Evolutionary conservation across 1,140 invertebrate genomes (phyloP).

Genomic region (Spodoptera litura): DNA sequence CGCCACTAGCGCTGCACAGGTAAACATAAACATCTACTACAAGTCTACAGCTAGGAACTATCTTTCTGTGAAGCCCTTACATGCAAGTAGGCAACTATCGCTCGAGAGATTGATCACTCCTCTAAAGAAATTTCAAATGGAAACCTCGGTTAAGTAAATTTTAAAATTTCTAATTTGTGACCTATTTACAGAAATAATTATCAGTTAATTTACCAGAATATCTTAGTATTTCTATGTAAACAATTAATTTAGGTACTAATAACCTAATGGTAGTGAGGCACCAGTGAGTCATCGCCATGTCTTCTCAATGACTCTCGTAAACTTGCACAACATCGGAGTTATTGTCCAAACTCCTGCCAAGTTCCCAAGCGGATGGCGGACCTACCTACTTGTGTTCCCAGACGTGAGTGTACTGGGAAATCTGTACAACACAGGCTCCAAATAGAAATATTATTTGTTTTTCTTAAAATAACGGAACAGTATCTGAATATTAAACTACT

Average conservation of each 20-base stretch:
- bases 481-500: neutral
- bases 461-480: neutral
- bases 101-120: no score
- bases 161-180: no score
- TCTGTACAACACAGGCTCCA: neutral
- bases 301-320: constrained; percentile 8
- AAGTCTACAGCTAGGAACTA: no score
- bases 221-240: no score
- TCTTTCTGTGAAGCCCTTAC: no score
- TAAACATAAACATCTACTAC: neutral
- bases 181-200: no score
- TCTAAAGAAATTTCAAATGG: no score
- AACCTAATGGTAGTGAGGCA: neutral
- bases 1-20: constrained; percentile 47
- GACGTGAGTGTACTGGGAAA: neutral
- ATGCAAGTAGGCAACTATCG: no score
- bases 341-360: constrained; percentile 8
- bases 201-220: no score
- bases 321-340: neutral
- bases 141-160: no score
- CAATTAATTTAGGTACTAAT: no score
- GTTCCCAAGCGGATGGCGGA: neutral
- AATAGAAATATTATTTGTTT: neutral
- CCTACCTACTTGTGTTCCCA: neutral
- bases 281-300: neutral